phyloP scores from a whole-genome alignment of 2,888 invertebrate genomes.

The Drosophila paranaensis region DNA sequence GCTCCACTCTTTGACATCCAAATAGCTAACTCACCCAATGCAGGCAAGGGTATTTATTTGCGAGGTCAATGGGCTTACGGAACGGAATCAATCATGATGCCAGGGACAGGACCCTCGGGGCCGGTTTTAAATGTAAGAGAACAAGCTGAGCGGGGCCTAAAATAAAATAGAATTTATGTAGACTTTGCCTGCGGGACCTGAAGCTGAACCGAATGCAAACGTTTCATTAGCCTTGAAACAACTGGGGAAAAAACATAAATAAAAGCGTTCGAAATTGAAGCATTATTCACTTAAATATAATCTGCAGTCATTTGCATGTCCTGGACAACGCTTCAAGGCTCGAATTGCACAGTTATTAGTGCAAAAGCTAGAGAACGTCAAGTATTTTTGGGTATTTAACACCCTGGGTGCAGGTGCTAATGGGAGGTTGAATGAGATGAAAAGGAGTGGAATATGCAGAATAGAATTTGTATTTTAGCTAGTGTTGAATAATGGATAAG shows the following conservation, averaged over 20 bases:
- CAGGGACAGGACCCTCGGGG: slow-evolving; percentile 48
- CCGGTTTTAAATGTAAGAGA: slow-evolving; percentile 30
- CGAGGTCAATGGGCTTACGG: slow-evolving; percentile 63
- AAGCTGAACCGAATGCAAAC: slow-evolving; percentile 23
- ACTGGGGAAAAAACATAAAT: slow-evolving; percentile 9
- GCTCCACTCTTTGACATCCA: too few species aligned
- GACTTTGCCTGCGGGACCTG: slow-evolving; percentile 27
- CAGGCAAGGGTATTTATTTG: not conserved
- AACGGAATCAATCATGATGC: slow-evolving; percentile 54
- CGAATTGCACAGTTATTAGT: slow-evolving; percentile 17
- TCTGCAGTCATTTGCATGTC: slow-evolving; percentile 16
- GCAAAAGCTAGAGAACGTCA: not conserved
- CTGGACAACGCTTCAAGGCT: not conserved
- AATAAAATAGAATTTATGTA: slow-evolving; percentile 61
- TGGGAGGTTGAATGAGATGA: not conserved
- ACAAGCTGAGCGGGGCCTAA: slow-evolving; percentile 31
- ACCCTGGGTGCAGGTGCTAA: not conserved
- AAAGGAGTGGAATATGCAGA: not conserved
- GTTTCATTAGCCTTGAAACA: slow-evolving; percentile 51
- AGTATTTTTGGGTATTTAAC: not conserved
- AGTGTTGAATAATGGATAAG: not conserved
- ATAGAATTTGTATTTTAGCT: not conserved
- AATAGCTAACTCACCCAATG: not conserved
- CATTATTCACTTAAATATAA: slow-evolving; percentile 33
- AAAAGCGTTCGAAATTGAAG: slow-evolving; percentile 4